Evolutionary conservation across 2,888 invertebrate species (phyloP).

Genomic region (Cheilosia soror): DNA sequence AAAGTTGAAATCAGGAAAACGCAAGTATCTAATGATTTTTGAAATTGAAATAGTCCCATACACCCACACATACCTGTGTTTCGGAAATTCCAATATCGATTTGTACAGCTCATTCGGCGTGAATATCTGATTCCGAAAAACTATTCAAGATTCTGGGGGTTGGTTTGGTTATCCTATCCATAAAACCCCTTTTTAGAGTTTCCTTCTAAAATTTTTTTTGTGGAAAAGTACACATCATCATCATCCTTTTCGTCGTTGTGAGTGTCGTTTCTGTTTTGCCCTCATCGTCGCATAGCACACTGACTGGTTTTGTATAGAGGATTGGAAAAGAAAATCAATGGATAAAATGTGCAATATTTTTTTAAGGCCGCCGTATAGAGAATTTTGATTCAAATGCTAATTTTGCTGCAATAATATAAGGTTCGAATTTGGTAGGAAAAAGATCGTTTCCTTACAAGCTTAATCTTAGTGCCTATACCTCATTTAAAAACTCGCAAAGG

Average conservation of each 20-base stretch:
- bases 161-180: background rate
- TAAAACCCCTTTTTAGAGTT: constrained; percentile 1
- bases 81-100: constrained; percentile 25
- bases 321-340: too few relatives aligned
- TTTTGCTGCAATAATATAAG: too few relatives aligned
- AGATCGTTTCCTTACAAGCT: too few relatives aligned
- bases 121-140: constrained; percentile 21
- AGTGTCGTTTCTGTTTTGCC: constrained; percentile 5
- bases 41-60: constrained; percentile 10
- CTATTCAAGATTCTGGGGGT: background rate
- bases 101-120: background rate
- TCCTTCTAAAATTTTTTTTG: constrained; percentile 1
- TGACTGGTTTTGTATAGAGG: too few relatives aligned
- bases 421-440: too few relatives aligned
- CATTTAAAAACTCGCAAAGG: too few relatives aligned
- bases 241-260: background rate
- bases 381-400: too few relatives aligned
- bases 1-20: constrained; percentile 14
- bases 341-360: too few relatives aligned
- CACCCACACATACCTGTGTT: background rate
- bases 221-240: constrained; percentile 11
- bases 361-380: too few relatives aligned
- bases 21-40: background rate
- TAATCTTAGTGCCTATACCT: too few relatives aligned
- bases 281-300: background rate